Percentiles rank a stretch among this genome's conserved stretches.
phyloP scores from a whole-genome alignment of 2,888 invertebrate species.

The Cerastis leucographa region DNA sequence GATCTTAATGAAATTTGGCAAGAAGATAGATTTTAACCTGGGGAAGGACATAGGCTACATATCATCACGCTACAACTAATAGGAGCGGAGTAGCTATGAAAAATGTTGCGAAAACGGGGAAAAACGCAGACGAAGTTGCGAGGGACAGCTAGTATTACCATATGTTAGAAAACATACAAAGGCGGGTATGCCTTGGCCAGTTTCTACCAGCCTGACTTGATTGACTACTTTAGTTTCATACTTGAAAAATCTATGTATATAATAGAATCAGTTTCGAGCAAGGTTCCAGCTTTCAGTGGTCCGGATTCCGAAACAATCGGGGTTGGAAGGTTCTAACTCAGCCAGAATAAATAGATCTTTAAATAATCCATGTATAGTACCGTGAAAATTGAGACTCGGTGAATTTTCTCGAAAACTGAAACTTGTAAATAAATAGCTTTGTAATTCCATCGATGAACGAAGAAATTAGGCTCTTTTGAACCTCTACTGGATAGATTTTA shows the following conservation, averaged over 20 bases:
- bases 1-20: no score
- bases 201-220: not conserved
- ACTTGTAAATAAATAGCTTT: not conserved
- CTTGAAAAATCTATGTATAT: not conserved
- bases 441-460: not conserved
- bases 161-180: not conserved
- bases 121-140: no score
- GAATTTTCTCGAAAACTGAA: no score
- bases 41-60: no score
- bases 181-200: not conserved
- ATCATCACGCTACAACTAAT: no score
- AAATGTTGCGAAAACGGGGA: no score
- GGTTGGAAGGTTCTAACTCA: not conserved
- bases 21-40: no score
- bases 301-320: not conserved
- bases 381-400: no score
- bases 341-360: not conserved
- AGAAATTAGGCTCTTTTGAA: not conserved
- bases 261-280: not conserved
- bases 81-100: no score
- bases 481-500: not conserved
- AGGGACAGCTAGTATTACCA: no score
- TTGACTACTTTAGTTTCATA: not conserved
- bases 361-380: not conserved
- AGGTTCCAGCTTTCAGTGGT: not conserved